Conservation (phyloP, 2,113 vertebrate species). For the Fregata magnificens region DNA sequence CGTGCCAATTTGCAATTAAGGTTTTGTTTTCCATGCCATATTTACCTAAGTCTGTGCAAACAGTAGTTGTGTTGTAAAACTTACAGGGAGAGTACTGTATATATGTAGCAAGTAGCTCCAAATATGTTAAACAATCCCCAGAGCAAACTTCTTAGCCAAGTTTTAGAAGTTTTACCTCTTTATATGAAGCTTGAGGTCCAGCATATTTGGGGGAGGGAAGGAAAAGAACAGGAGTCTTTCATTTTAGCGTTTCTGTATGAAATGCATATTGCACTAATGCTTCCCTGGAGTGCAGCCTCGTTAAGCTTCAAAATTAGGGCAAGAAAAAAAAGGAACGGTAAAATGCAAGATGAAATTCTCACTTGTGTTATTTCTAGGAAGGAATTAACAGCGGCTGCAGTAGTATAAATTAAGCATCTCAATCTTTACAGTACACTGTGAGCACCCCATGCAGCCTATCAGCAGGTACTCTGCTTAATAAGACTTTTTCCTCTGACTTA, state of each 20-base stretch:
- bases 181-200: background rate
- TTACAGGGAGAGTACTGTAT: constrained; percentile 30
- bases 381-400: background rate
- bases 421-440: background rate
- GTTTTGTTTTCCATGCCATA: constrained; percentile 16
- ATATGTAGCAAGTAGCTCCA: background rate
- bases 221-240: background rate
- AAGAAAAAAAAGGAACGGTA: background rate
- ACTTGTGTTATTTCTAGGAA: background rate
- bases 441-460: background rate
- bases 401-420: background rate
- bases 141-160: constrained; percentile 22
- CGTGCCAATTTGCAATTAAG: constrained; percentile 1
- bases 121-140: constrained; percentile 8
- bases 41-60: constrained; percentile 27
- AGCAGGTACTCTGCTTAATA: background rate
- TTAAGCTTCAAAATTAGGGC: constrained; percentile 1
- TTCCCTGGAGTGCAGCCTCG: constrained; percentile 6
- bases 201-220: background rate
- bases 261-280: background rate
- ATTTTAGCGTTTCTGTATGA: background rate
- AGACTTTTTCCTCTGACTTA: background rate
- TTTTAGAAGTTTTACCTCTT: background rate
- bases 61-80: constrained; percentile 33
- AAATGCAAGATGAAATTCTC: background rate